Conservation (phyloP, 2,888 invertebrate species). For the Cryptocephalus primarius region DNA sequence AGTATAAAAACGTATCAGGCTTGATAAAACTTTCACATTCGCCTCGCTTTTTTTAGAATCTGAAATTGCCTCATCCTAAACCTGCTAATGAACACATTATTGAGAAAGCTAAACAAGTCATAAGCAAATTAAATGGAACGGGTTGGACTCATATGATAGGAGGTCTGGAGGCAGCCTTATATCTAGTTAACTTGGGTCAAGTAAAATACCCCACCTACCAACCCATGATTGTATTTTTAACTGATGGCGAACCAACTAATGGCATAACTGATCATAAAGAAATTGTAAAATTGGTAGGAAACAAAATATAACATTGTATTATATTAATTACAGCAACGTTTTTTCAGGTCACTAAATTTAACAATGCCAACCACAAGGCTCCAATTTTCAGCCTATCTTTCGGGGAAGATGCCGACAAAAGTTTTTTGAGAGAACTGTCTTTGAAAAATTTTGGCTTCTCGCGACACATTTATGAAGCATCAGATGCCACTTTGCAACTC, state of each 20-base stretch:
- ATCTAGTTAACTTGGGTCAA: constrained; percentile 22
- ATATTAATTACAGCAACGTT: constrained; percentile 16
- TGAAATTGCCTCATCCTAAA: constrained; percentile 40
- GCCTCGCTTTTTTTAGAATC: constrained; percentile 13
- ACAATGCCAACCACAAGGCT: constrained; percentile 11
- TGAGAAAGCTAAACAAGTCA: constrained; percentile 46
- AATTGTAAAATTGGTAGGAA: constrained; percentile 39
- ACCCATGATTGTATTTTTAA: constrained; percentile 53
- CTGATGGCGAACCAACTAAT: constrained; percentile 54
- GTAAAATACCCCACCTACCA: constrained; percentile 33
- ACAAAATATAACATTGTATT: background rate
- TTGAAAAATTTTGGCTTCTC: constrained; percentile 53
- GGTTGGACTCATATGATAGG: constrained; percentile 60
- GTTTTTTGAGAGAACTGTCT: constrained; percentile 51
- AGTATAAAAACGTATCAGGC: too few species aligned
- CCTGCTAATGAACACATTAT: constrained; percentile 45
- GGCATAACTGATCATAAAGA: constrained; percentile 39
- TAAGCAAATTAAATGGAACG: constrained; percentile 42
- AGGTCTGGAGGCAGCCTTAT: constrained; percentile 45
- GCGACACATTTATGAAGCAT: constrained; percentile 55
- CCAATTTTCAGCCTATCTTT: constrained; percentile 55
- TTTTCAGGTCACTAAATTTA: constrained; percentile 1
- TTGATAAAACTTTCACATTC: too few species aligned
- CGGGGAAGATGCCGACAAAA: constrained; percentile 52
- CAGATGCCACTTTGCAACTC: constrained; percentile 54